Evolutionary conservation across 2,113 vertebrate genomes (phyloP), one percentile per base, ranked within the genome.

Genomic region (Macquaria ambigua): DNA sequence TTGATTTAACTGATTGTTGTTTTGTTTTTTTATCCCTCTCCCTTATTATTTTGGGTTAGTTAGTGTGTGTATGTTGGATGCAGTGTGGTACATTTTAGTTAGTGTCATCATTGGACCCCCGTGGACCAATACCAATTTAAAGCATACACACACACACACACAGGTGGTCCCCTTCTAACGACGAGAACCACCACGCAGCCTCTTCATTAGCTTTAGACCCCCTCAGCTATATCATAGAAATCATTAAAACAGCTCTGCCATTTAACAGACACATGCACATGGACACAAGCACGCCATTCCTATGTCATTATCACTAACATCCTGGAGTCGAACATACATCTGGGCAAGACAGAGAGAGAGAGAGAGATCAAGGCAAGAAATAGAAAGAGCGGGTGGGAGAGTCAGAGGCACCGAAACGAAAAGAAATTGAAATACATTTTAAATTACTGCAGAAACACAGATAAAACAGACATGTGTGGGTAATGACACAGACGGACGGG

Each of bases 151-250:
- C 72, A 83, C 34, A 39, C 67, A 77, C 72, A 55, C 82, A 76
- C 64, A 81, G 85, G 84, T 91, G 87, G 91, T 77, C 84, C 21
- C 55, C 28, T 43, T 78, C 68, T 89, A 88, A 91, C 15, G 68
- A 85, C 74, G 75, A 73, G 39, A 85, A 43, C 75, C 75, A 84
- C 76, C 83, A 78, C 18, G 77, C 71, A 31, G 81, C 75, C 59
- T 79, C 82, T 89, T 89, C 84, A 92, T 93, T 93, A 91, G 83
- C 87, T 85, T 81, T 82, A 70, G 71, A 81, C 84, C 62, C 83
- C 78, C 37, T 87, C 71, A 87, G 82, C 62, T 58, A 62, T 83
- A 34, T 80, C 83, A 43, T 15, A 43, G 69, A 73, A 84, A 78
- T 84, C 72, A 79, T 90, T 87, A 83, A 91, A 88, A 90, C 82